phyloP scores from a whole-genome alignment of 2,797 vertebrate genomes.

The Chaetodon trifasciatus region DNA sequence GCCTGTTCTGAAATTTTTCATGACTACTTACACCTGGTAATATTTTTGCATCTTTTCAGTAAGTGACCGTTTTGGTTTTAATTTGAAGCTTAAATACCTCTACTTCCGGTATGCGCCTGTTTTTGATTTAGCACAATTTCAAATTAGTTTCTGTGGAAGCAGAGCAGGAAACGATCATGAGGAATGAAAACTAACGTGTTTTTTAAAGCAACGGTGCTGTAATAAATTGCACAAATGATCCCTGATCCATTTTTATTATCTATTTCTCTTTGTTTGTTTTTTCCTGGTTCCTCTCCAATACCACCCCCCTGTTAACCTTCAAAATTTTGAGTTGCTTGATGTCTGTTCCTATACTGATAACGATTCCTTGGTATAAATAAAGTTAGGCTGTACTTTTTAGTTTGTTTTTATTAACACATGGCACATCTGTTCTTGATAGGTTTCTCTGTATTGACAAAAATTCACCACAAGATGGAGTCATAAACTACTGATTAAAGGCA shows the following conservation, averaged over 20 bases:
- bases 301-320: background rate
- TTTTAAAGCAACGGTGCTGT: background rate
- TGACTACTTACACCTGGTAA: background rate
- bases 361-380: background rate
- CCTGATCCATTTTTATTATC: background rate
- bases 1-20: rapidly evolving
- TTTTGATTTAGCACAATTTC: constrained; percentile 3
- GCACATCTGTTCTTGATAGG: background rate
- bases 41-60: background rate
- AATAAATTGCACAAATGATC: background rate
- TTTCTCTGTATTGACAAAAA: constrained; percentile 37
- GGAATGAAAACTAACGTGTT: constrained; percentile 3
- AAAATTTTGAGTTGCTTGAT: background rate
- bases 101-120: constrained; percentile 7
- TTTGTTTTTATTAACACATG: background rate
- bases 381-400: background rate
- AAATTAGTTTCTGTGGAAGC: background rate
- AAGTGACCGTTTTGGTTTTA: constrained; percentile 44
- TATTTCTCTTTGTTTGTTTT: background rate
- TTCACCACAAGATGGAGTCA: constrained; percentile 70
- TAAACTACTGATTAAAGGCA: constrained; percentile 24
- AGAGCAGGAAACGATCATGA: constrained; percentile 6
- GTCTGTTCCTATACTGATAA: background rate
- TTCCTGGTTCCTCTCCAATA: background rate
- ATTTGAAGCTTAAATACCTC: constrained; percentile 20